Base-by-base conservation (phyloP, 1,140 invertebrate species). In the Camponotus vicinus region DNA sequence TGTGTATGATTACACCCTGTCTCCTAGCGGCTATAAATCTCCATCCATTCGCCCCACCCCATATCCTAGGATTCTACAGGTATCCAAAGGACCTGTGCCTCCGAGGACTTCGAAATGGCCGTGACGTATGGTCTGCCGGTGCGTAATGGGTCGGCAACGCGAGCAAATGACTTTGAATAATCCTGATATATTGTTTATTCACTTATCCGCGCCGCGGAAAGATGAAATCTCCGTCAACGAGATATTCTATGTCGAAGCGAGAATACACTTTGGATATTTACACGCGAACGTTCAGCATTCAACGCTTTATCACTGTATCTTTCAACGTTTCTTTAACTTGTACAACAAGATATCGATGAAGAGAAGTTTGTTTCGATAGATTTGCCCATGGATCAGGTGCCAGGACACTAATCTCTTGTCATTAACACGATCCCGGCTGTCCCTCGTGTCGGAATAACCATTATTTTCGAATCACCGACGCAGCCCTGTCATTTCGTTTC, bases 1-100 rank as follows among this genome's bases (percentile, higher is more conserved):
- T 93, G 93, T 90, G 92, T 93, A 93, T 95, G 94, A 95, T 94
- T 94, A 94, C 93, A 95, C 92, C 93, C 92, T 94, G 93, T 94
- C 94, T 92, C 92, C 82, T 91, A 92, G 83, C 87, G 92, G 92
- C 92, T 92, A 95, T 95, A 95, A 95, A 95, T 95, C 92, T 93
- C 92, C 77, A 87, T 75, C 59, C 83, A 85, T 86, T 85, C 90
- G 86, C 59, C 76, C 83, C 80, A 85, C 78, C 90, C 55, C 61
- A 64, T 5, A 1, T 55, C 52, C 88, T 87, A 91, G 86, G 86
- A 91, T 91, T 83, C 90, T 84, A 92, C 90, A 92, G 91, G 91
- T 92, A 92, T 90, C 84, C 82, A 34, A 55, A 73, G 86, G 61
- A 77, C 75, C 79, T 57, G 87, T 76, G 75, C 86, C 59, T 88